Conservation (phyloP, 2,797 vertebrate species). For the Hipposideros larvatus region DNA sequence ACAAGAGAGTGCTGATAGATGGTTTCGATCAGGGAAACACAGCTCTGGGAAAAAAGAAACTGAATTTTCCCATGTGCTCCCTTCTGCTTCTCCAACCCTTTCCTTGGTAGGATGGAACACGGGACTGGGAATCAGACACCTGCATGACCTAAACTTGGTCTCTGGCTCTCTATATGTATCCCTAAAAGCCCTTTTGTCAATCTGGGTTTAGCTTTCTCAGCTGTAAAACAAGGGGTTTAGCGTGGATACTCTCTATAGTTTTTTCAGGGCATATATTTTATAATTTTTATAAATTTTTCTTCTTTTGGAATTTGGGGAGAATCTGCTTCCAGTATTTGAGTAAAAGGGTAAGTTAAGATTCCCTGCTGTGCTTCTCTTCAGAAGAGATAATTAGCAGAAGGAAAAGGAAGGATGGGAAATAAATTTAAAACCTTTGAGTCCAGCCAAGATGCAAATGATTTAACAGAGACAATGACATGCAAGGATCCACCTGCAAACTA, state of each 20-base stretch:
- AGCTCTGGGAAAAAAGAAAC: not conserved
- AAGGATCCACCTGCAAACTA: conserved; percentile 25
- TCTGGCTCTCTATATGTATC: not conserved
- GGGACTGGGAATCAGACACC: not conserved
- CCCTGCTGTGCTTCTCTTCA: not conserved
- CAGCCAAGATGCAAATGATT: conserved; percentile 67
- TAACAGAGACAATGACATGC: conserved; percentile 48
- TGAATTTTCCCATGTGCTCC: not conserved
- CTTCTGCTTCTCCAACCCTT: not conserved
- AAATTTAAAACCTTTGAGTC: conserved; percentile 50
- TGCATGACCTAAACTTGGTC: not conserved
- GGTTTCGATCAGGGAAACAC: not conserved
- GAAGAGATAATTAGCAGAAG: conserved; percentile 45
- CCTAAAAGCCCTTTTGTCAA: not conserved
- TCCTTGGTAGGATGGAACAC: not conserved
- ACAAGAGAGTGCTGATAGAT: not conserved
- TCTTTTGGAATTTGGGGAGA: conserved; percentile 23
- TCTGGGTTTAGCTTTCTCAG: not conserved
- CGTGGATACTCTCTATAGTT: not conserved
- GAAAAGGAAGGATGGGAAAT: conserved; percentile 62
- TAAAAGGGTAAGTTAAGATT: conserved; percentile 45
- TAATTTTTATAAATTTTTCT: conserved; percentile 18
- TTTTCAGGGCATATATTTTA: not conserved
- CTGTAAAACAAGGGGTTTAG: not conserved
- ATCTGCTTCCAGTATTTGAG: conserved; percentile 10